A percentile compares a stretch with the other conserved stretches of the same genome.
These are phyloP conservation scores for Daboia siamensis DNA, from an alignment of 2,113 vertebrate genomes.

Conservation along the genomic window DNA sequence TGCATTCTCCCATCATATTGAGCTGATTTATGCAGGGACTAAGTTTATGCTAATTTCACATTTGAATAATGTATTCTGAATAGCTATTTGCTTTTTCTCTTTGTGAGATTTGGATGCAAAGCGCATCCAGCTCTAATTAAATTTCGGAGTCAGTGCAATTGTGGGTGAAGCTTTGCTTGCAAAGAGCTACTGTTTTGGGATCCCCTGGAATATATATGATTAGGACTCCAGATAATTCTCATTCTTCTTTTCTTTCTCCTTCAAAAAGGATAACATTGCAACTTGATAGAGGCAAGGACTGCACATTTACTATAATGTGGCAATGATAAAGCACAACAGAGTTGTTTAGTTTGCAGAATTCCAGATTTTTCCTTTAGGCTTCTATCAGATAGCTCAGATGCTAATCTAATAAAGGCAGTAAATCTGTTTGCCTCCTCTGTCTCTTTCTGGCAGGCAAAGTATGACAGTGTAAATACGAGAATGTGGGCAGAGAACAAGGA, in stretches of 20 bases:
- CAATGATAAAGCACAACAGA: neutral
- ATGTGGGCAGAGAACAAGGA: neutral
- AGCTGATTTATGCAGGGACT: conserved; percentile 17
- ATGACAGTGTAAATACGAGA: conserved; percentile 33
- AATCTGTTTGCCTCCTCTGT: conserved; percentile 1
- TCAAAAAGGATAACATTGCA: neutral
- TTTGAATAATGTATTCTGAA: conserved; percentile 35
- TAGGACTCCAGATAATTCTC: neutral
- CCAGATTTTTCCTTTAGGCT: neutral
- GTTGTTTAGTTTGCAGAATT: neutral
- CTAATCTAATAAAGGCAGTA: neutral
- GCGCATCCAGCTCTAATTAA: conserved; percentile 20
- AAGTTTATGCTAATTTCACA: conserved; percentile 21
- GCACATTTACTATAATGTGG: neutral
- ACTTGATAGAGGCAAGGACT: neutral
- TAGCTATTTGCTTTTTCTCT: conserved; percentile 14
- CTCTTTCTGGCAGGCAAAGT: conserved; percentile 19
- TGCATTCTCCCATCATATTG: neutral
- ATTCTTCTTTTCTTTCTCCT: neutral
- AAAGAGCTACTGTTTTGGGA: neutral
- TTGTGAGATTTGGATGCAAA: conserved; percentile 9
- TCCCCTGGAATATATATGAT: neutral
- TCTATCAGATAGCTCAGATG: neutral
- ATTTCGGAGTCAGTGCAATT: conserved; percentile 7
- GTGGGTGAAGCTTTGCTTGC: conserved; percentile 1